Base-by-base conservation (phyloP, 2,113 vertebrate genomes). In the Epinephelus moara region DNA sequence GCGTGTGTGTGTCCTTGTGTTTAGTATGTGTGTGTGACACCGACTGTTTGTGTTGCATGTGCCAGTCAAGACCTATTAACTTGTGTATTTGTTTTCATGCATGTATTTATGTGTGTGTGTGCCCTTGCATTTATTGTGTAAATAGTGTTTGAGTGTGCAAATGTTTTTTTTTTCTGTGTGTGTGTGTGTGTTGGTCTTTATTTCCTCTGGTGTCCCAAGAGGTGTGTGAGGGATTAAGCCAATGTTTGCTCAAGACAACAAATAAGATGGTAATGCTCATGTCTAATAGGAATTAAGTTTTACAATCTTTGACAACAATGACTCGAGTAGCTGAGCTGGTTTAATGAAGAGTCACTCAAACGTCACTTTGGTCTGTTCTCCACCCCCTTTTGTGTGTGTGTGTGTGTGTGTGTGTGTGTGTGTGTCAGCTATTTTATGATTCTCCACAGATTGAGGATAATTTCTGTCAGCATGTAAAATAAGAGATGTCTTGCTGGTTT, bases 231-330 rank as follows among this genome's bases (percentile, higher is more conserved):
- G 74, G 83, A 88, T 85, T 69, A 60, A 59, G 23, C 52, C 25
- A 25, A 25, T 69, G 84, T 87, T 86, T 82, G 70, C 74, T 78
- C 52, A 59, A 64, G 52, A 69, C 67, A 73, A n/a, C 68, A 47
- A 64, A 77, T 83, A 61, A 60, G 62, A 85, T 84, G 82, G 12
- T 78, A 87, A 91, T 72, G 62, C 68, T 68, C 52, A 2, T 47
- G 60, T 82, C 67, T 79, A 50, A 81, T 53, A 25, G 59, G 53
- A 76, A 62, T 75, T 68, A 72, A 59, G 12, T 75, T 78, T 59
- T 19, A 25, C 18, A 45, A 21, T 69, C 15, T 73, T 77, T 66
- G 15, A 25, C 17, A 33, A 60, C 50, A 53, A 60, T 11, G 60
- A 57, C 7, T 15, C 0, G 21, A 66, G 67, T 25, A 23, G 52